Conservation (phyloP, 1,140 invertebrate genomes). For the Andrena cerasifolii region DNA sequence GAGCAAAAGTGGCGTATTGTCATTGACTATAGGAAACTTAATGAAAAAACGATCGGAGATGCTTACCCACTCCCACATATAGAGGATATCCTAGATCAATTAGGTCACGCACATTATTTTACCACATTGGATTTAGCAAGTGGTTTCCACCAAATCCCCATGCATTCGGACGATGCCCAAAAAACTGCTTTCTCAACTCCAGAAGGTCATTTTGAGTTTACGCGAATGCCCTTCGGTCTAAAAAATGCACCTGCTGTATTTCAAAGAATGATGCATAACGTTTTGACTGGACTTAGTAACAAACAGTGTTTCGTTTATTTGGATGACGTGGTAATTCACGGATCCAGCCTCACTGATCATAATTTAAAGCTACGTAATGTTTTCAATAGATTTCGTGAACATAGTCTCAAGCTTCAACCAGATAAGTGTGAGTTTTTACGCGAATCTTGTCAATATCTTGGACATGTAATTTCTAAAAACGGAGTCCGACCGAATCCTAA, state of each 20-base stretch:
- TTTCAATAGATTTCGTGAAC: not conserved
- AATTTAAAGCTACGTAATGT: not conserved
- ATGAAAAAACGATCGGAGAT: constrained; percentile 17
- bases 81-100: constrained; percentile 28
- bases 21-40: constrained; percentile 12
- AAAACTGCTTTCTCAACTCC: constrained; percentile 22
- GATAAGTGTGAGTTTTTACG: constrained; percentile 1
- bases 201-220: constrained; percentile 9
- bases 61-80: constrained; percentile 18
- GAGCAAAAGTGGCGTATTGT: not conserved
- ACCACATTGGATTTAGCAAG: constrained; percentile 8
- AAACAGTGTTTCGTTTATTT: constrained; percentile 10
- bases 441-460: constrained; percentile 11
- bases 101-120: constrained; percentile 24
- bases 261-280: not conserved
- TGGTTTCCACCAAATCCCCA: constrained; percentile 12
- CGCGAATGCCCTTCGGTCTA: constrained; percentile 2
- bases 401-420: not conserved
- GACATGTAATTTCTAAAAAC: constrained; percentile 9
- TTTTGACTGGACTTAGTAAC: not conserved
- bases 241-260: not conserved
- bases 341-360: not conserved
- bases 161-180: not conserved
- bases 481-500: constrained; percentile 1
- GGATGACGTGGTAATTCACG: constrained; percentile 1